phyloP scores from a whole-genome alignment of 2,113 vertebrate species.

The Lophius piscatorius region DNA sequence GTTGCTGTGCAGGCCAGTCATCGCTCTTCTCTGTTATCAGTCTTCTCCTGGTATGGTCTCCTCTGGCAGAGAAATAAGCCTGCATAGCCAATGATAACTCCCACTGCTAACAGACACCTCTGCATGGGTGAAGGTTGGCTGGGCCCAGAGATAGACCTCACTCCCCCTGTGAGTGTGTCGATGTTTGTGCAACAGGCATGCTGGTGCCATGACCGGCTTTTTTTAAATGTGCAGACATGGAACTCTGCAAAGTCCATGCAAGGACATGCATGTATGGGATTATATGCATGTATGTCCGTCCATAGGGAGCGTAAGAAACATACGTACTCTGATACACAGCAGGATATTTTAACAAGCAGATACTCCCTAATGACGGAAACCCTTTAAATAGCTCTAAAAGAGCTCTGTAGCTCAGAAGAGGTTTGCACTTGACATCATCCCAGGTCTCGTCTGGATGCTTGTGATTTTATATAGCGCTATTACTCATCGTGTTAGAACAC shows the following conservation, averaged over 20 bases:
- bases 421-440: slow-evolving; percentile 12
- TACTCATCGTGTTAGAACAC: slow-evolving; percentile 13
- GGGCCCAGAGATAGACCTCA: slow-evolving; percentile 40
- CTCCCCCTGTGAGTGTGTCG: slow-evolving; percentile 17
- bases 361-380: slow-evolving; percentile 12
- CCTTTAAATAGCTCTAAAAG: slow-evolving; percentile 30
- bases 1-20: slow-evolving; percentile 45
- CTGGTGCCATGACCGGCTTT: not conserved
- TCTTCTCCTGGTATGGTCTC: slow-evolving; percentile 58
- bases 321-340: slow-evolving; percentile 35
- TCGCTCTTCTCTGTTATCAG: slow-evolving; percentile 56
- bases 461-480: slow-evolving; percentile 1
- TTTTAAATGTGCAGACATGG: not conserved
- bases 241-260: not conserved
- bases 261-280: slow-evolving; percentile 10
- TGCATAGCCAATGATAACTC: slow-evolving; percentile 69
- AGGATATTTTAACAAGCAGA: slow-evolving; percentile 28
- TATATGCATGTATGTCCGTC: slow-evolving; percentile 13
- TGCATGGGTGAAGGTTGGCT: slow-evolving; percentile 62
- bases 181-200: not conserved
- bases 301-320: slow-evolving; percentile 13
- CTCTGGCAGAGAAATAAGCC: slow-evolving; percentile 64
- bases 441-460: slow-evolving; percentile 14
- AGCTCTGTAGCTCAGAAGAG: slow-evolving; percentile 18
- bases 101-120: slow-evolving; percentile 66